A percentile compares a stretch with the other conserved stretches of the same genome.
Conservation (phyloP, 2,888 invertebrate species). For the Nemotelus nigrinus region DNA sequence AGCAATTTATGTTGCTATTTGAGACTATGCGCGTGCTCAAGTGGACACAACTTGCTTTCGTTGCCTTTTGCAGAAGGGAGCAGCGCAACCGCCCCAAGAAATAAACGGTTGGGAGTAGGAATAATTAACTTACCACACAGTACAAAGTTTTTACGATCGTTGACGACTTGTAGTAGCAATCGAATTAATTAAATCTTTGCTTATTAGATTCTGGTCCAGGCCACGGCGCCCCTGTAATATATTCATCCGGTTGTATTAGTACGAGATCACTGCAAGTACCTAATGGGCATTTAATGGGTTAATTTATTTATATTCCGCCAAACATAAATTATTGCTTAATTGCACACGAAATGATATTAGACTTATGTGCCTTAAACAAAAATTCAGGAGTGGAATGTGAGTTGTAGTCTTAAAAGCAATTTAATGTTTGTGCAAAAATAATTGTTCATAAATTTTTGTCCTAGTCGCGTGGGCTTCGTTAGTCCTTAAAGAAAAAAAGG, state of each 20-base stretch:
- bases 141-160: conserved; percentile 17
- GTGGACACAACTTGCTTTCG: conserved; percentile 12
- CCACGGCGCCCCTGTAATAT: not conserved
- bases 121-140: not conserved
- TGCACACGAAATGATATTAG: conserved; percentile 10
- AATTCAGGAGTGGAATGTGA: not conserved
- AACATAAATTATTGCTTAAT: conserved; percentile 37
- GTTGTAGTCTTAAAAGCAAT: conserved; percentile 28
- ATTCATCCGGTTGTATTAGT: conserved; percentile 24
- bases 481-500: too few species aligned
- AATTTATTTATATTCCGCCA: conserved; percentile 22
- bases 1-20: conserved; percentile 9
- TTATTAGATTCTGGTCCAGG: conserved; percentile 34
- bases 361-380: not conserved
- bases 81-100: conserved; percentile 28
- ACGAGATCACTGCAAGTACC: conserved; percentile 21
- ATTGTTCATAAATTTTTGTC: conserved; percentile 33
- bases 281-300: conserved; percentile 32
- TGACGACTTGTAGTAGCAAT: conserved; percentile 38
- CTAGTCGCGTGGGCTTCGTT: too few species aligned
- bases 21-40: conserved; percentile 2
- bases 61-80: not conserved
- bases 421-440: conserved; percentile 26
- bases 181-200: conserved; percentile 37
- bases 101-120: conserved; percentile 17